Evolutionary conservation across 2,113 vertebrate species (phyloP).

Genomic region (Oncorhynchus keta): DNA sequence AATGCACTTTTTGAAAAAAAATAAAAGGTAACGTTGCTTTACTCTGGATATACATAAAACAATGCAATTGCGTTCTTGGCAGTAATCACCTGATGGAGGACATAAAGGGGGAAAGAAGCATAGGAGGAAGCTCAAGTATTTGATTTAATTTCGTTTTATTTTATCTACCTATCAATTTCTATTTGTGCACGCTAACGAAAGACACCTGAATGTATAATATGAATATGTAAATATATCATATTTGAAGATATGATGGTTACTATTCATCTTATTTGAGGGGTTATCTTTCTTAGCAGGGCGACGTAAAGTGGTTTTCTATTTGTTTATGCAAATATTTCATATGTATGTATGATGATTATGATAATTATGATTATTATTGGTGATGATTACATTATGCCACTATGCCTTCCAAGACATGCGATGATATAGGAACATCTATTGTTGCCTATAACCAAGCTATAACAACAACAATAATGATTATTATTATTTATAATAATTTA

Average conservation of each 20-base stretch:
- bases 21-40: slow-evolving; percentile 68
- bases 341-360: too few relatives aligned
- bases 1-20: slow-evolving; percentile 87
- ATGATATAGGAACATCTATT: too few relatives aligned
- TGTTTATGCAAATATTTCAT: too few relatives aligned
- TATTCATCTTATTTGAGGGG: neutral
- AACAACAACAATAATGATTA: too few relatives aligned
- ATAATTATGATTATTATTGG: too few relatives aligned
- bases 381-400: too few relatives aligned
- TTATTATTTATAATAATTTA: too few relatives aligned
- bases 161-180: neutral
- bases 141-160: neutral
- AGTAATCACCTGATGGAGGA: neutral
- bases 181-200: neutral
- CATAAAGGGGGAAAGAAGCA: neutral
- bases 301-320: too few relatives aligned
- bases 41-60: slow-evolving; percentile 12
- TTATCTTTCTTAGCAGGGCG: neutral
- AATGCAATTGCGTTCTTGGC: neutral
- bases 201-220: too few relatives aligned
- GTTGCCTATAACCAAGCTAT: too few relatives aligned
- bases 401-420: too few relatives aligned
- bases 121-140: neutral
- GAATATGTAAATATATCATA: too few relatives aligned
- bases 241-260: neutral